Evolutionary conservation across 30 jellyfish, hydroid and myxozoan genomes (phyloP).

Genomic region (Turritopsis rubra): DNA sequence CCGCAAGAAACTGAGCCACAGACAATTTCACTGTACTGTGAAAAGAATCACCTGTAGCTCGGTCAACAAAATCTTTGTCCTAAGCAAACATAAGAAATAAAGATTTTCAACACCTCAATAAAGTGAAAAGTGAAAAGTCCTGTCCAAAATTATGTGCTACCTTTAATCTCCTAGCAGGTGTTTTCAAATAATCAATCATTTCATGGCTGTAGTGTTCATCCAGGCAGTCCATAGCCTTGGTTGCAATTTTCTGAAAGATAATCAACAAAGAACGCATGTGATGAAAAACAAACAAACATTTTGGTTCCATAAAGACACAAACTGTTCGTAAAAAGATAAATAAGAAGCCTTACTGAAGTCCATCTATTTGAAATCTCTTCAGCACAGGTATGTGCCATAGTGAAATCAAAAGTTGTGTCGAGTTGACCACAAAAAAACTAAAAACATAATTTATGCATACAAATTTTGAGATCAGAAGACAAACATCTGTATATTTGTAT

Average conservation of each 20-base stretch:
- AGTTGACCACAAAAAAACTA: conserved; percentile 28
- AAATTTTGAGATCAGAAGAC: background rate
- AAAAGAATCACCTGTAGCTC: conserved; percentile 10
- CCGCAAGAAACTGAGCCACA: conserved; percentile 23
- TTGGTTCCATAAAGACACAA: too few species aligned
- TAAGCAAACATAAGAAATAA: background rate
- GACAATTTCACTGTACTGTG: conserved; percentile 17
- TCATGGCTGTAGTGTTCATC: conserved; percentile 20
- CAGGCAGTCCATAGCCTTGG: conserved; percentile 11
- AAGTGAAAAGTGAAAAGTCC: background rate
- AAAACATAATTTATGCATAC: too few species aligned
- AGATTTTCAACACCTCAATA: background rate
- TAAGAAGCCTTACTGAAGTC: background rate
- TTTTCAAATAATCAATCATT: conserved; percentile 27
- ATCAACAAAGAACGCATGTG: too few species aligned
- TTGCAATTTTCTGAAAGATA: too few species aligned
- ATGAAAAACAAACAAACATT: background rate
- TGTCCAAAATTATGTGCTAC: background rate
- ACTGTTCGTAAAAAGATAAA: background rate
- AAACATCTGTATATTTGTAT: too few species aligned
- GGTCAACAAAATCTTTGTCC: background rate
- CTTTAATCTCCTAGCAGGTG: conserved; percentile 12
- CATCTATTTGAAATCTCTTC: background rate
- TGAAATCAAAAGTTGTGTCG: conserved; percentile 21
- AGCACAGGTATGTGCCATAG: background rate